Conservation (phyloP, 2,888 invertebrate species). For the Gasteruption jaculator region DNA sequence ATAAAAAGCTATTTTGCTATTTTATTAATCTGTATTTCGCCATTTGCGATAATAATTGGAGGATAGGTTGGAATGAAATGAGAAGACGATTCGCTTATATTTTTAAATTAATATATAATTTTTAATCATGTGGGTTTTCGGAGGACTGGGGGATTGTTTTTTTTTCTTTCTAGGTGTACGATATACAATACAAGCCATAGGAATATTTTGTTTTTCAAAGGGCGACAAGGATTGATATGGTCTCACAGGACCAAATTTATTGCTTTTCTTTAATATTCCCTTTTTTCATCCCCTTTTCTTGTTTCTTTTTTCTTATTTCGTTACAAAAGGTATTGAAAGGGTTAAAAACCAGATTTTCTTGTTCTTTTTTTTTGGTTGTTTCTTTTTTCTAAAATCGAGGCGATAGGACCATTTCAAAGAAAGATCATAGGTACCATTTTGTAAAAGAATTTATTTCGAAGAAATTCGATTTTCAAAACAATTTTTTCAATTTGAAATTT, state of each 20-base stretch:
- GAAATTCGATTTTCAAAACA: too few relatives aligned
- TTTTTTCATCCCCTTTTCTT: conserved; percentile 30
- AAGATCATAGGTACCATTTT: too few relatives aligned
- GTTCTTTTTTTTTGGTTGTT: conserved; percentile 8
- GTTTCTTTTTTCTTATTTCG: conserved; percentile 28
- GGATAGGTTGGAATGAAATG: conserved; percentile 16
- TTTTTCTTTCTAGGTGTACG: conserved; percentile 37
- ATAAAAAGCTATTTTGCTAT: too few relatives aligned
- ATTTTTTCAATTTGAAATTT: too few relatives aligned
- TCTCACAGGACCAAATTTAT: conserved; percentile 32
- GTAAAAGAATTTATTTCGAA: too few relatives aligned
- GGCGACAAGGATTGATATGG: conserved; percentile 33
- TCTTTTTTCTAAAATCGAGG: conserved; percentile 5
- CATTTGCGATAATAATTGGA: conserved; percentile 17
- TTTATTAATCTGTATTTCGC: too few relatives aligned
- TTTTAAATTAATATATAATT: conserved; percentile 52
- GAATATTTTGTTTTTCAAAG: conserved; percentile 41
- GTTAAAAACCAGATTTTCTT: too few relatives aligned
- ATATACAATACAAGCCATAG: conserved; percentile 50
- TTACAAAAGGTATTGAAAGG: too few relatives aligned
- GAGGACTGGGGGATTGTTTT: conserved; percentile 26
- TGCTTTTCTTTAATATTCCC: too few relatives aligned
- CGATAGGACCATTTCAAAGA: too few relatives aligned
- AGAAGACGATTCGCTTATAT: conserved; percentile 29
- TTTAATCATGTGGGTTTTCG: conserved; percentile 44